Evolutionary conservation across 2,113 vertebrate species (phyloP).

Genomic region (Alligator mississippiensis): DNA sequence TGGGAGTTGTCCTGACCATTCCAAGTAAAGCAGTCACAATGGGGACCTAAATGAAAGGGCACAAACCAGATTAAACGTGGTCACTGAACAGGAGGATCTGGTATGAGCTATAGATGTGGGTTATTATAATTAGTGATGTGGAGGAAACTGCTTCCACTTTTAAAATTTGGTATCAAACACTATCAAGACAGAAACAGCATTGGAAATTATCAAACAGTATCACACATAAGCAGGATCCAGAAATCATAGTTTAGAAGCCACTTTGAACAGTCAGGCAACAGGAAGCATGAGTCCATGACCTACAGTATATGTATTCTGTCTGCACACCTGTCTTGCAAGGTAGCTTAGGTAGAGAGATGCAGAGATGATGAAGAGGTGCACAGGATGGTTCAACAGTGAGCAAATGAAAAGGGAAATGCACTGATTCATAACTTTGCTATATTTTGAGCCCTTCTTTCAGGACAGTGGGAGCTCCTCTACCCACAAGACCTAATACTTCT

Average conservation of each 20-base stretch:
- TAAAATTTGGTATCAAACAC: slow-evolving; percentile 19
- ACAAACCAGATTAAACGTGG: background rate
- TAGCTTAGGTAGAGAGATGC: background rate
- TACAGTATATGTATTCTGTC: background rate
- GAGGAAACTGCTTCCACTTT: slow-evolving; percentile 53
- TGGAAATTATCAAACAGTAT: background rate
- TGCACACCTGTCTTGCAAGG: fast-evolving
- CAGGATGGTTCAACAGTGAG: background rate
- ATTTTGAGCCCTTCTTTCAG: background rate
- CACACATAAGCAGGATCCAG: too few species aligned
- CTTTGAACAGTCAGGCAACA: background rate
- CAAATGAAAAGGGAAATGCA: background rate
- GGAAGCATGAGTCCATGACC: background rate
- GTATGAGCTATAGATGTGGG: background rate
- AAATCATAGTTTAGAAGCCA: background rate
- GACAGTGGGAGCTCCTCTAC: background rate
- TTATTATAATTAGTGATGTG: background rate
- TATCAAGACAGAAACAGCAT: background rate
- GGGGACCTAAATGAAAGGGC: background rate
- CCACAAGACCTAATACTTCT: background rate
- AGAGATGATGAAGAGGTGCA: background rate
- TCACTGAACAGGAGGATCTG: background rate
- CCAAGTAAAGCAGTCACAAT: background rate
- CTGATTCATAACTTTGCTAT: background rate
- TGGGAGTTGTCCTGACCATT: background rate